Evolutionary conservation across 2,888 invertebrate species (phyloP).

Genomic region (Smittia aterrima): DNA sequence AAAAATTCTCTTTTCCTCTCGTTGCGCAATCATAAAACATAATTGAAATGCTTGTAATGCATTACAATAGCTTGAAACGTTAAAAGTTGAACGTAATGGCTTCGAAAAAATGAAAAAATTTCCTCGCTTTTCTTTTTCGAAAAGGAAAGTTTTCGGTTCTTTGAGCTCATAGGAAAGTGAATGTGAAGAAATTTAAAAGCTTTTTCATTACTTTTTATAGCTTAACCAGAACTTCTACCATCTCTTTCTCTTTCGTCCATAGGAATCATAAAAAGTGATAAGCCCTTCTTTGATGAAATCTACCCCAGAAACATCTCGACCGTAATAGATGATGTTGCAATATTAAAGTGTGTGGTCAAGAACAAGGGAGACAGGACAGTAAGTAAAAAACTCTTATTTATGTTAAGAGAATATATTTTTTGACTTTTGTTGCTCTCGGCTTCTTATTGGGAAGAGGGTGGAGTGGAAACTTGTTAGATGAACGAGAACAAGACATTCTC

Average conservation of each 20-base stretch:
- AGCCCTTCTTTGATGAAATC: slow-evolving; percentile 83
- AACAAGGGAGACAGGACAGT: slow-evolving; percentile 85
- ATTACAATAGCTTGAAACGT: not conserved
- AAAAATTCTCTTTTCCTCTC: slow-evolving; percentile 9
- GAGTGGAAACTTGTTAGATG: too few species aligned
- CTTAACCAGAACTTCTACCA: not conserved
- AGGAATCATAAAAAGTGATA: slow-evolving; percentile 49
- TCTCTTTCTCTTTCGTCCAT: not conserved
- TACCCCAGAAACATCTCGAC: slow-evolving; percentile 79
- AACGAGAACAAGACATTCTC: too few species aligned
- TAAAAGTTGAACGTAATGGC: not conserved
- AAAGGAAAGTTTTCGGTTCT: too few species aligned
- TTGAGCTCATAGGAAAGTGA: too few species aligned
- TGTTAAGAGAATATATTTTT: not conserved
- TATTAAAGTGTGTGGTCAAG: slow-evolving; percentile 78
- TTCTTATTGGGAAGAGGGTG: too few species aligned
- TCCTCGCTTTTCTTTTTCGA: not conserved
- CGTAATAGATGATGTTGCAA: slow-evolving; percentile 77
- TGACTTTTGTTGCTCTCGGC: too few species aligned
- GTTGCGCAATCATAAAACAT: slow-evolving; percentile 8
- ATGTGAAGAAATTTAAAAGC: not conserved
- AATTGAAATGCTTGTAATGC: slow-evolving; percentile 20
- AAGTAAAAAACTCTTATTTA: slow-evolving; percentile 49
- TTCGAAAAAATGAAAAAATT: not conserved
- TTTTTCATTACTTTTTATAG: not conserved